These are phyloP conservation scores for Anastrepha obliqua DNA, from an alignment of 1,140 invertebrate species.

Conservation along the genomic window DNA sequence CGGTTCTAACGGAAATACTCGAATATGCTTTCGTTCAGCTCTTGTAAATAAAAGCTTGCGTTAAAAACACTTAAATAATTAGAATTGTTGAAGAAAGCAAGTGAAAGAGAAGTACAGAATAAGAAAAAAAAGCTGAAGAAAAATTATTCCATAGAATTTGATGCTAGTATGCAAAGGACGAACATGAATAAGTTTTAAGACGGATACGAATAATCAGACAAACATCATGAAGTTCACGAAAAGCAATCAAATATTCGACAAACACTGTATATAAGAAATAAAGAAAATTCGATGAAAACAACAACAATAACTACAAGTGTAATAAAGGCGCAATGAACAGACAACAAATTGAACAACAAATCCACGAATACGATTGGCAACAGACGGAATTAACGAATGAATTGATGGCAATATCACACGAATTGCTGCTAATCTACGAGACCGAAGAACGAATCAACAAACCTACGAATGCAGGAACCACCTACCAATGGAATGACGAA, in stretches of 20 bases:
- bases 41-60: neutral
- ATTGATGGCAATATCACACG: conserved; percentile 1
- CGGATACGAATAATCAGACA: too few species aligned
- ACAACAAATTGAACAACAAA: conserved; percentile 19
- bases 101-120: neutral
- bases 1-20: neutral
- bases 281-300: neutral
- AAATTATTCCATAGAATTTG: too few species aligned
- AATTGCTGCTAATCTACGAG: neutral
- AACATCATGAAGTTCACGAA: neutral
- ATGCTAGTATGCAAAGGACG: too few species aligned
- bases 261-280: neutral
- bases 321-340: neutral
- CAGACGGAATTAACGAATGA: neutral
- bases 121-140: neutral
- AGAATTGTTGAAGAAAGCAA: neutral
- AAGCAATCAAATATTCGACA: neutral
- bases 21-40: neutral
- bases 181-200: too few species aligned
- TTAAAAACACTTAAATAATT: neutral
- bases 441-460: too few species aligned
- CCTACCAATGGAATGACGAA: neutral
- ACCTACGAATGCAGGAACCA: neutral
- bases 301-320: neutral
- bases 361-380: neutral